phyloP scores from a whole-genome alignment of 2,113 vertebrate species.

The Glareola pratincola region DNA sequence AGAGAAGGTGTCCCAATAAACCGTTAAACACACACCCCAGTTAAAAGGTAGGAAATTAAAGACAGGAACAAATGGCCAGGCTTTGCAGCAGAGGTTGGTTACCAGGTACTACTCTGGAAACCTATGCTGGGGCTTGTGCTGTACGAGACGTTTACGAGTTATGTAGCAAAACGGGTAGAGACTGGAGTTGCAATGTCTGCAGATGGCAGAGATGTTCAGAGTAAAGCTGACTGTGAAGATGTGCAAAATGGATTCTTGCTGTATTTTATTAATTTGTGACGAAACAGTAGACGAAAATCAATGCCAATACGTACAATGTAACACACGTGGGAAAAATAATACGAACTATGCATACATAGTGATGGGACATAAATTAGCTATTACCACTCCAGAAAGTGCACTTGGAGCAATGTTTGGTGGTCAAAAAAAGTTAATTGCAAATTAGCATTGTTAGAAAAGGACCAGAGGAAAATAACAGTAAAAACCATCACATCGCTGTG shows the following conservation, averaged over 20 bases:
- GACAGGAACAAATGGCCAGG: neutral
- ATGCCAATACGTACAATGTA: neutral
- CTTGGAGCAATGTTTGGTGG: neutral
- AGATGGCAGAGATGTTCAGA: neutral
- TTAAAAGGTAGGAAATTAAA: neutral
- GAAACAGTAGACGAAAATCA: neutral
- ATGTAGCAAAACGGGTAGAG: neutral
- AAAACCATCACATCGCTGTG: neutral
- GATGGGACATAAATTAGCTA: neutral
- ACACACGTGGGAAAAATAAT: neutral
- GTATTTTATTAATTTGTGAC: neutral
- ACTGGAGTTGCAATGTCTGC: neutral
- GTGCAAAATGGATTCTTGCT: neutral
- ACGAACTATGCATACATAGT: neutral
- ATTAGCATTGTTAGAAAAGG: neutral
- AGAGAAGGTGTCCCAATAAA: neutral
- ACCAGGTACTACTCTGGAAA: neutral
- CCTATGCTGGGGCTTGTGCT: neutral
- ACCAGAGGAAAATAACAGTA: neutral
- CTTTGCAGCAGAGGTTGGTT: neutral
- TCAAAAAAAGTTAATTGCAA: neutral
- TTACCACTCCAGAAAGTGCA: neutral
- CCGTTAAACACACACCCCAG: neutral
- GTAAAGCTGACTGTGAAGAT: neutral
- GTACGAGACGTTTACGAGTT: neutral